Base-by-base conservation (phyloP, 2,888 invertebrate genomes). In the Sphecodes monilicornis region DNA sequence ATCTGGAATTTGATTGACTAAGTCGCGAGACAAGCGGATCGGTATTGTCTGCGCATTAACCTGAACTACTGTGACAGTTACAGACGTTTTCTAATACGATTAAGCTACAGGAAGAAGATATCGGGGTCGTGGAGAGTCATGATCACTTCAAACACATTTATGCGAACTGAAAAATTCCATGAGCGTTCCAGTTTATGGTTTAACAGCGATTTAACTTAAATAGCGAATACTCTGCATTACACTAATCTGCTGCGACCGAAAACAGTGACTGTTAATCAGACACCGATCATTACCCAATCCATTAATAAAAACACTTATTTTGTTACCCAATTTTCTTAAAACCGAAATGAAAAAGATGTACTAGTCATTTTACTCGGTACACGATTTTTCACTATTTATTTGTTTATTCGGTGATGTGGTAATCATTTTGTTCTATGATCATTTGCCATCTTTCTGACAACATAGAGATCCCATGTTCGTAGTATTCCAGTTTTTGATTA, bases 31-130 rank as follows among this genome's bases (percentile, higher is more conserved):
- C 76, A 71, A 71, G 71, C 64, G 71, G 76, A 71, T 71, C 76
- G 41, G 54, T 80, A 76, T 71, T 75, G 76, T 54, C 76, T 41
- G n/a, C 64, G 66, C 29, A 54, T 66, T 80, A 66, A 80, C 60
- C 70, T 46, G 29, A 64, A n/a, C 60, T 13, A 29, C 68, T 70
- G 64, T 76, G 50, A 71, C 26, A 80, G 29, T 80, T 29, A 26
- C 57, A 76, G 80, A 73, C 43, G 66, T 60, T 69, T 74, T 32
- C 75, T 80, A 68, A 78, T 78, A 57, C 57, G 68, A 26, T 29
- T 46, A 41, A 29, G 46, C 57, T 11, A 26, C 69, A 18, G 29
- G 68, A 78, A 74, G 26, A 36, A 26, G 36, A 39, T 73, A 74
- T 82, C 69, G 54, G 39, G 50, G 76, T 66, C 41, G 16, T 22